Evolutionary conservation across 2,888 invertebrate genomes (phyloP).

Genomic region (Tetrapedia diversipes): DNA sequence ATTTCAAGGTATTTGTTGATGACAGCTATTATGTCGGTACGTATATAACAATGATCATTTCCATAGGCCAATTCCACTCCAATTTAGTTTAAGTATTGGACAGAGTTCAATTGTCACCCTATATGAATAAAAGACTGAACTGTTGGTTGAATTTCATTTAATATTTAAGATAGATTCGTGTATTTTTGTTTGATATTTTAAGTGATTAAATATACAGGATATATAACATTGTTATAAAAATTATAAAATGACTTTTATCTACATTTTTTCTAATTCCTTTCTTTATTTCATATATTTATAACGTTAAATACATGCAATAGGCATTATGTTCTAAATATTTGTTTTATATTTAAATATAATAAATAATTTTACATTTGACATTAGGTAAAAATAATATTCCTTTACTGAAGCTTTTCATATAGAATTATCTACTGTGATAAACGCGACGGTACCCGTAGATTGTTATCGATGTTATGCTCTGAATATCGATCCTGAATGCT

Average conservation of each 20-base stretch:
- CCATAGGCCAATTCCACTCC: conserved; percentile 35
- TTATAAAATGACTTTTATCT: background rate
- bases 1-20: conserved; percentile 9
- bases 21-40: conserved; percentile 10
- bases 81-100: conserved; percentile 57
- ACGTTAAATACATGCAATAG: background rate
- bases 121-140: conserved; percentile 20
- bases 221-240: background rate
- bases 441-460: background rate
- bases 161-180: conserved; percentile 2
- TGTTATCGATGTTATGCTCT: conserved; percentile 14
- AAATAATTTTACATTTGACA: background rate
- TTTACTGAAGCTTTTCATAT: too few species aligned
- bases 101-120: conserved; percentile 42
- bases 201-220: background rate
- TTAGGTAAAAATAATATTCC: background rate
- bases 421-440: background rate
- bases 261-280: background rate
- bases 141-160: conserved; percentile 33
- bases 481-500: conserved; percentile 35
- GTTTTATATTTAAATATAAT: background rate
- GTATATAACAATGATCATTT: conserved; percentile 15
- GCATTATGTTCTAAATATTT: background rate
- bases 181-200: conserved; percentile 8
- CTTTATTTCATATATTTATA: background rate